phyloP scores from a whole-genome alignment of 2,113 vertebrate species.

The Tautogolabrus adspersus region DNA sequence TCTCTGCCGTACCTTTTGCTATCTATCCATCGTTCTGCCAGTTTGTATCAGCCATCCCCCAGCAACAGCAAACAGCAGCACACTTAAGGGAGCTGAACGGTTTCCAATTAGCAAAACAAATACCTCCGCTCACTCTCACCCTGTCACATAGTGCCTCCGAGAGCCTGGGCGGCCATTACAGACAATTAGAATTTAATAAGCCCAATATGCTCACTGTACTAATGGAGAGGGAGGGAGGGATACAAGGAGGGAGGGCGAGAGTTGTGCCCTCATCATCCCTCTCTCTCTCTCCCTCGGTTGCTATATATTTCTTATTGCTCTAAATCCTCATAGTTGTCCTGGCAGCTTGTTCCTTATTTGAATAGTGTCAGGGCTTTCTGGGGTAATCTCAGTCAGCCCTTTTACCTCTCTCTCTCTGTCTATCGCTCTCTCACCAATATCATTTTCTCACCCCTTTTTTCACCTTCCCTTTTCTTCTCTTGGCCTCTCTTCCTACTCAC shows the following conservation, averaged over 20 bases:
- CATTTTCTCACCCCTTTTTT: slow-evolving; percentile 52
- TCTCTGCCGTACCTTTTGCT: slow-evolving; percentile 34
- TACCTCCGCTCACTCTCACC: slow-evolving; percentile 71
- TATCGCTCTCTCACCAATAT: slow-evolving; percentile 29
- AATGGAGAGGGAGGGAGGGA: slow-evolving; percentile 66
- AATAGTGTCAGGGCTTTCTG: slow-evolving; percentile 57
- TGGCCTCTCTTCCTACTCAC: slow-evolving; percentile 21
- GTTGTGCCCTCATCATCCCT: slow-evolving; percentile 42
- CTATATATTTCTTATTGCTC: slow-evolving; percentile 62
- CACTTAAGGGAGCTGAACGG: slow-evolving; percentile 76
- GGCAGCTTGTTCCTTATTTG: slow-evolving; percentile 64
- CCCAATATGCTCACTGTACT: slow-evolving; percentile 79
- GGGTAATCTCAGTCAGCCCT: slow-evolving; percentile 38
- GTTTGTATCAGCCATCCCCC: slow-evolving; percentile 62
- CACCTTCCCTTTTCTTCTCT: slow-evolving; percentile 17
- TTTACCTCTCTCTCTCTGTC: not conserved
- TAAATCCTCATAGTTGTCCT: slow-evolving; percentile 59
- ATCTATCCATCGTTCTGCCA: slow-evolving; percentile 37
- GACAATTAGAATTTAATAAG: slow-evolving; percentile 83
- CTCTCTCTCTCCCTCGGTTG: slow-evolving; percentile 35
- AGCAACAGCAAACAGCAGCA: slow-evolving; percentile 63
- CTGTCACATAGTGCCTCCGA: slow-evolving; percentile 70
- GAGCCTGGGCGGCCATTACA: slow-evolving; percentile 74
- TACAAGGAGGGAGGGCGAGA: slow-evolving; percentile 9
- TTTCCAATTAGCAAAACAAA: slow-evolving; percentile 84